Percentiles rank a stretch among this genome's conserved stretches.
phyloP scores from a whole-genome alignment of 1,140 invertebrate genomes.

The Frieseomelitta varia region DNA sequence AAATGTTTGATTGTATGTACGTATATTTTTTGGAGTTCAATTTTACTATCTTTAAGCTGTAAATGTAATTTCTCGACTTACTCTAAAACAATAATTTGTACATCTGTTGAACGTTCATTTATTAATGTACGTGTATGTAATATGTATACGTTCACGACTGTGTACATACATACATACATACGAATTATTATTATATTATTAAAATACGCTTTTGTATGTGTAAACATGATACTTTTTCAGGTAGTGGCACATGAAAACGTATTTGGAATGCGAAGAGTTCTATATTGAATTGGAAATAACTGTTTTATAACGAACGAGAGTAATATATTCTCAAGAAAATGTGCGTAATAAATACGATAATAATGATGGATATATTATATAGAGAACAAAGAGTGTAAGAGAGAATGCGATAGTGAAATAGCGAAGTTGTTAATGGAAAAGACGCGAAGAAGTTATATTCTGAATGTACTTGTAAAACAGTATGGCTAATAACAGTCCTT shows the following conservation, averaged over 20 bases:
- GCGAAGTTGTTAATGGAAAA: constrained; percentile 50
- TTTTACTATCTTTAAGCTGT: constrained; percentile 50
- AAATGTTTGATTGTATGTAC: constrained; percentile 16
- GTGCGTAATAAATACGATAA: constrained; percentile 35
- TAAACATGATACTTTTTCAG: constrained; percentile 56
- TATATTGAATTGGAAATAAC: constrained; percentile 53
- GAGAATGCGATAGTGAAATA: constrained; percentile 45
- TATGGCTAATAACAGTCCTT: constrained; percentile 64
- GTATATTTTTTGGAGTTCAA: constrained; percentile 21
- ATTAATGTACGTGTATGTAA: constrained; percentile 42
- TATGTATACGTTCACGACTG: constrained; percentile 41
- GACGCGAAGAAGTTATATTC: constrained; percentile 52
- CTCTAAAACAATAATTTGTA: constrained; percentile 21
- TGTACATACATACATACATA: constrained; percentile 22
- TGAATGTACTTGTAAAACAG: constrained; percentile 64
- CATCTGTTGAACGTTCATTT: constrained; percentile 45
- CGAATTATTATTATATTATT: constrained; percentile 51
- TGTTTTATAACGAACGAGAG: constrained; percentile 66
- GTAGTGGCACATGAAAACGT: constrained; percentile 53
- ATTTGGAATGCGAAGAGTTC: constrained; percentile 44
- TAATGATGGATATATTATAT: constrained; percentile 55
- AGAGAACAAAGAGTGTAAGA: constrained; percentile 38
- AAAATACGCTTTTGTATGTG: constrained; percentile 62
- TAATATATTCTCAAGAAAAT: constrained; percentile 67
- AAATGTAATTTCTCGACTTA: constrained; percentile 42